A percentile compares a stretch with the other conserved stretches of the same genome.
These are phyloP conservation scores for Puffinus mauretanicus DNA, from an alignment of 2,113 vertebrate species.

Conservation along the genomic window DNA sequence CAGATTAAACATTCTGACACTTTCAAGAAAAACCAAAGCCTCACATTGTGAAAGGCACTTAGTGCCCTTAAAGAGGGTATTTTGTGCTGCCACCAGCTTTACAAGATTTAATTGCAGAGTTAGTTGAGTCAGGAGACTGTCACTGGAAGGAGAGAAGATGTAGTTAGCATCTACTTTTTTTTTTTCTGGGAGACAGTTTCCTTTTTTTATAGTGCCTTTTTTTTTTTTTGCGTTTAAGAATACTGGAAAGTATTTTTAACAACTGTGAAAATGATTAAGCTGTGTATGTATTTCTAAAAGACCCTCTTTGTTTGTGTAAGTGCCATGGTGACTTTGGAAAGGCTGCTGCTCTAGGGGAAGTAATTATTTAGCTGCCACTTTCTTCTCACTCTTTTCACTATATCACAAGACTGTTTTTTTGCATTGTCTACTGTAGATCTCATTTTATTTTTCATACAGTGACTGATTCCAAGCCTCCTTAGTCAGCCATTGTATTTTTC, in stretches of 20 bases:
- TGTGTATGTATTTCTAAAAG: background rate
- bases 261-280: background rate
- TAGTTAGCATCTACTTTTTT: background rate
- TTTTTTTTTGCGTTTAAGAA: background rate
- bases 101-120: background rate
- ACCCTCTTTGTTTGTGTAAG: background rate
- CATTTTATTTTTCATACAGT: background rate
- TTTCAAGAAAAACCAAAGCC: background rate
- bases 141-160: background rate
- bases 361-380: background rate
- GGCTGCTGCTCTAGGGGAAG: background rate
- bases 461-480: background rate
- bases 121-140: background rate
- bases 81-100: background rate
- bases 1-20: background rate
- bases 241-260: background rate
- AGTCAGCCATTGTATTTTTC: background rate
- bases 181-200: background rate
- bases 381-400: background rate
- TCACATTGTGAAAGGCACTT: background rate
- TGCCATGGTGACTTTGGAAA: background rate
- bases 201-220: background rate
- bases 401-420: background rate
- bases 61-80: background rate
- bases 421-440: background rate